phyloP scores from a whole-genome alignment of 2,113 vertebrate species.

The Athene noctua region DNA sequence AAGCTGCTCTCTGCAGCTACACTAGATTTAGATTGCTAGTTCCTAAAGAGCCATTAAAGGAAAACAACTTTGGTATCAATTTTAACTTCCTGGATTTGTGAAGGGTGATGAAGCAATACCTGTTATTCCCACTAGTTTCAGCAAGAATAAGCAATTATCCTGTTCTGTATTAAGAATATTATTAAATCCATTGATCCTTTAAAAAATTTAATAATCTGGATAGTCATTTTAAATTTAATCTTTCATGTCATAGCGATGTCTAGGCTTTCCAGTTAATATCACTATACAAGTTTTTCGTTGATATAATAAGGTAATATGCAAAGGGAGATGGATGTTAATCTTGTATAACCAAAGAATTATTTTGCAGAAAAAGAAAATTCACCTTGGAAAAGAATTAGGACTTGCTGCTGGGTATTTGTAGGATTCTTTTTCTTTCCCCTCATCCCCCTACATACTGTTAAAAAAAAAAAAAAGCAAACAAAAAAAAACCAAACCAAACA shows the following conservation, averaged over 20 bases:
- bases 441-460: not conserved
- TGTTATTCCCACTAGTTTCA: not conserved
- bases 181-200: constrained; percentile 61
- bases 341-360: not conserved
- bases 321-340: not conserved
- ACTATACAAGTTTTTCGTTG: not conserved
- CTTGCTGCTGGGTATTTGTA: not conserved
- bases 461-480: not conserved
- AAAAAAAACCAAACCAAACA: too few relatives aligned
- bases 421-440: not conserved
- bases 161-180: constrained; percentile 38
- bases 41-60: not conserved
- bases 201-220: constrained; percentile 48
- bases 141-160: constrained; percentile 26
- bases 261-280: not conserved
- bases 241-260: constrained; percentile 9
- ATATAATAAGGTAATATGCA: not conserved
- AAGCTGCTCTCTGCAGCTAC: not conserved
- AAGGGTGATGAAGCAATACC: not conserved
- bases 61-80: not conserved
- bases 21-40: not conserved
- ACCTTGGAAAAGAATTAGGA: not conserved
- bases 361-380: not conserved
- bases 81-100: not conserved
- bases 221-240: constrained; percentile 56